These are phyloP conservation scores for Lagopus leucura DNA, from an alignment of 2,113 vertebrate species.

Conservation along the genomic window DNA sequence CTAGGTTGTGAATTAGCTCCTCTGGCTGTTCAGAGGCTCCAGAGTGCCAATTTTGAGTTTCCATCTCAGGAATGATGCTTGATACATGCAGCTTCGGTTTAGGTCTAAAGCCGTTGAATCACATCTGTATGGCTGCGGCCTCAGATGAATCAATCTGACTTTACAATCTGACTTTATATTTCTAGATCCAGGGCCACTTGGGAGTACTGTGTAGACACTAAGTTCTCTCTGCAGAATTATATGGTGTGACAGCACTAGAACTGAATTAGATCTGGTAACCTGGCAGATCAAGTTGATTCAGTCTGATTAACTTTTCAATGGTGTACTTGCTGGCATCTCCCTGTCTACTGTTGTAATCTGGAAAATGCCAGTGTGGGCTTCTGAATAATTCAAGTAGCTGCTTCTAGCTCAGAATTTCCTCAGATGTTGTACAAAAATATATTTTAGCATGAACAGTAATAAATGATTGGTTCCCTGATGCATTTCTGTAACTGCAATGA, in stretches of 20 bases:
- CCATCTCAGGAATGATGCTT: not conserved
- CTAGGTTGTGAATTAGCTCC: not conserved
- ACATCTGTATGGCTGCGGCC: not conserved
- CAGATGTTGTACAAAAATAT: not conserved
- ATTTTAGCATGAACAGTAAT: not conserved
- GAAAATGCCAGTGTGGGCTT: not conserved
- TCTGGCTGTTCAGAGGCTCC: not conserved
- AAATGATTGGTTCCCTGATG: not conserved
- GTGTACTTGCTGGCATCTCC: not conserved
- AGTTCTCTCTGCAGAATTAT: not conserved
- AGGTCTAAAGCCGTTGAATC: not conserved
- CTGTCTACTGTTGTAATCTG: not conserved
- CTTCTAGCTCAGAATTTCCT: not conserved
- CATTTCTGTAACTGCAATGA: not conserved
- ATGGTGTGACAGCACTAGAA: not conserved
- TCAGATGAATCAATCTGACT: not conserved
- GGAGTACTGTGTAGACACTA: rapidly evolving
- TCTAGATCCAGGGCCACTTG: not conserved
- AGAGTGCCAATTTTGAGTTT: not conserved
- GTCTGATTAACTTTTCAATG: not conserved
- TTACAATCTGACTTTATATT: not conserved
- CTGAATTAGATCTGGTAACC: not conserved
- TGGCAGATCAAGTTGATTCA: not conserved
- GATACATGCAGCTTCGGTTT: not conserved
- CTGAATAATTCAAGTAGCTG: not conserved